These are phyloP conservation scores for Danio choprae DNA, from an alignment of 2,797 vertebrate species.

Conservation along the genomic window DNA sequence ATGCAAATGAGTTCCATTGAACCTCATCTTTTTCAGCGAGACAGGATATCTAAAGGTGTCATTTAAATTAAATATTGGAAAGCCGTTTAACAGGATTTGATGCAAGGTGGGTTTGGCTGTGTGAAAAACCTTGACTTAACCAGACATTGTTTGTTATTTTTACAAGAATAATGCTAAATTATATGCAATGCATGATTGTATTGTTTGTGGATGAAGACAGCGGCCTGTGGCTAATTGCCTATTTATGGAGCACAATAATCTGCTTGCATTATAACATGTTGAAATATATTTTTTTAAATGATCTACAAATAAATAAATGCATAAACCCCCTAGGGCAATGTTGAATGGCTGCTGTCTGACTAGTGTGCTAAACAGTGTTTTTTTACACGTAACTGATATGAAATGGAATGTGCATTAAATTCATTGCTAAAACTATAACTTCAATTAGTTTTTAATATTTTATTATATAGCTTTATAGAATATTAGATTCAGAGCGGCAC, in stretches of 20 bases:
- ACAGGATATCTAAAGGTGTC: conserved; percentile 25
- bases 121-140: not conserved
- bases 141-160: not conserved
- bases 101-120: not conserved
- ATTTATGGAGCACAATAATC: conserved; percentile 3
- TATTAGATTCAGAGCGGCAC: not conserved
- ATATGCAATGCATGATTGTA: not conserved
- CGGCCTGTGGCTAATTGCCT: not conserved
- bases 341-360: conserved; percentile 7
- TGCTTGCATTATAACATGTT: conserved; percentile 17
- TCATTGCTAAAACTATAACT: not conserved
- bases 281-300: not conserved
- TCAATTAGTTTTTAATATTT: too few relatives aligned
- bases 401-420: not conserved
- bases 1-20: conserved; percentile 32
- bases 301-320: conserved; percentile 22
- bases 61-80: not conserved
- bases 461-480: not conserved
- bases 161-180: not conserved
- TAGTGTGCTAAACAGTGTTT: conserved; percentile 26
- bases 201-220: not conserved
- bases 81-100: conserved; percentile 2
- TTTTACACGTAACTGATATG: conserved; percentile 28
- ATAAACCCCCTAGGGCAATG: conserved; percentile 23
- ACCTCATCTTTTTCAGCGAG: not conserved